Conservation (phyloP, 2,888 invertebrate species). For the Lasioglossum lativentre region DNA sequence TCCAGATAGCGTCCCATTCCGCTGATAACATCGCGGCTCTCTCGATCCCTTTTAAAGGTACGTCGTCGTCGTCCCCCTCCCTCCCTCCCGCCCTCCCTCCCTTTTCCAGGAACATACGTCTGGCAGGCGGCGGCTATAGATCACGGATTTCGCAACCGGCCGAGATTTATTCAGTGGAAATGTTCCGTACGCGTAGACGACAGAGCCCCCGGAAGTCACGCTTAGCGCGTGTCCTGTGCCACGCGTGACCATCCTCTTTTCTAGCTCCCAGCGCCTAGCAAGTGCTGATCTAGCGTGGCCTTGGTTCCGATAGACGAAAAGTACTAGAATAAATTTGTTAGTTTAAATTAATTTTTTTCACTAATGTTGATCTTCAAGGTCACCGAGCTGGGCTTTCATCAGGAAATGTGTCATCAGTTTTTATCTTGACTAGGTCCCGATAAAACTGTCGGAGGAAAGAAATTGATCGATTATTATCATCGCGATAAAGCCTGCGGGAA, state of each 20-base stretch:
- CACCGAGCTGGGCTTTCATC: too few relatives aligned
- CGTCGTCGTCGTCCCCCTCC: neutral
- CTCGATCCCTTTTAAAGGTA: conserved; percentile 38
- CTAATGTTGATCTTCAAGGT: too few relatives aligned
- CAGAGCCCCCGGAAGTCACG: conserved; percentile 61
- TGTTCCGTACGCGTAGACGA: conserved; percentile 39
- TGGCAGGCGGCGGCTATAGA: neutral
- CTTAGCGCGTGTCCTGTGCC: conserved; percentile 41
- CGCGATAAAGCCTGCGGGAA: neutral
- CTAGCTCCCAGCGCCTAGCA: conserved; percentile 36
- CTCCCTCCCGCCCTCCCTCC: neutral
- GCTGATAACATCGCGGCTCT: conserved; percentile 57
- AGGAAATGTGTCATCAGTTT: neutral
- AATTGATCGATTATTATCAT: neutral
- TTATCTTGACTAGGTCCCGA: neutral
- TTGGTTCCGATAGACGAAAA: too few relatives aligned
- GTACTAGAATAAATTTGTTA: too few relatives aligned
- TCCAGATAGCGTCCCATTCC: conserved; percentile 75
- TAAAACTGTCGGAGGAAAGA: neutral
- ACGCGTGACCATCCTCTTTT: conserved; percentile 54
- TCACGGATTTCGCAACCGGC: neutral
- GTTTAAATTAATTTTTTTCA: too few relatives aligned
- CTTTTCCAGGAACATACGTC: neutral
- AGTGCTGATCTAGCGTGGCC: neutral
- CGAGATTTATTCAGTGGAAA: conserved; percentile 44